phyloP scores from a whole-genome alignment of 2,797 vertebrate species.

The Ataeniobius toweri region DNA sequence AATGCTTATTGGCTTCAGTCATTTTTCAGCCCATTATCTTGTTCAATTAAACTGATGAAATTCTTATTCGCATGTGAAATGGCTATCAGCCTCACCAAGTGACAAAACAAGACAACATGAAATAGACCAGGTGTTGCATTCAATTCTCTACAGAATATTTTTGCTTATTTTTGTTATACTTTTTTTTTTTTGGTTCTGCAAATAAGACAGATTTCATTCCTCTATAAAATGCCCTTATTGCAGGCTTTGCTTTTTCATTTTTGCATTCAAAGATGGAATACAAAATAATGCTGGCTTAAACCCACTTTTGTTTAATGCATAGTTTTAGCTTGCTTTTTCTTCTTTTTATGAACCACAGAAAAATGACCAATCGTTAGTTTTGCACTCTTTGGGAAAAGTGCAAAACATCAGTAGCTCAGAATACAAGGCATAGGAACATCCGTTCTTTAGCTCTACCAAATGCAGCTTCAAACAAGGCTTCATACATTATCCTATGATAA shows the following conservation, averaged over 20 bases:
- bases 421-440: neutral
- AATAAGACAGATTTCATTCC: neutral
- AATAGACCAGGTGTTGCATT: constrained; percentile 2
- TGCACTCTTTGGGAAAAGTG: neutral
- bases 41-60: constrained; percentile 63
- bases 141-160: neutral
- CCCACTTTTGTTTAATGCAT: neutral
- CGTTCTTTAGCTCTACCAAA: neutral
- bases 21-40: constrained; percentile 66
- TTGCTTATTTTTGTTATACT: neutral
- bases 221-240: neutral
- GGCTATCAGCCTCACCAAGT: constrained; percentile 24
- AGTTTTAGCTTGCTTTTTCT: neutral
- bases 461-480: neutral
- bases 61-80: constrained; percentile 51
- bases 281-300: neutral
- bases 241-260: neutral
- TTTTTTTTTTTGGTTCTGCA: neutral
- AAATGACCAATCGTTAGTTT: neutral
- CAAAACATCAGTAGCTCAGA: neutral
- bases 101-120: neutral
- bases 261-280: neutral
- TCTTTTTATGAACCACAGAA: neutral
- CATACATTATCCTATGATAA: neutral
- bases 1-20: constrained; percentile 49